Conservation (phyloP, 2,113 vertebrate genomes). For the Sinosuthora webbiana region DNA sequence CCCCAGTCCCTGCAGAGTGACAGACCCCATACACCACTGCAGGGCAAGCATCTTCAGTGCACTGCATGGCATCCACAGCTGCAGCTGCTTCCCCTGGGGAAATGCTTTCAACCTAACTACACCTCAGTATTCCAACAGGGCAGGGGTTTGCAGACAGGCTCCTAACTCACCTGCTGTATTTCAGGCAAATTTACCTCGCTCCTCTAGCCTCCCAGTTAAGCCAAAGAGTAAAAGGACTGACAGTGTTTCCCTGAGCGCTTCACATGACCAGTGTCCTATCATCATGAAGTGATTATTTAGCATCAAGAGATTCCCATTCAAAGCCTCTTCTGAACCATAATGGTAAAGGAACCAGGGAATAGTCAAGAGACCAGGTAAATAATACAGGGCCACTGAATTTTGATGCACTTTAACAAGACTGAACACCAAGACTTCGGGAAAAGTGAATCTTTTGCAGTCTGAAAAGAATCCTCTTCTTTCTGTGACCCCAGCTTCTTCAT, state of each 20-base stretch:
- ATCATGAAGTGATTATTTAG: background rate
- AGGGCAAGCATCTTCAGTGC: background rate
- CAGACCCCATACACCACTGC: background rate
- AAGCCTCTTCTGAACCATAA: background rate
- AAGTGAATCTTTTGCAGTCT: background rate
- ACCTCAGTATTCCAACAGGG: background rate
- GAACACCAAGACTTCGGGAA: background rate
- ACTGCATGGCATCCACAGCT: rapidly evolving
- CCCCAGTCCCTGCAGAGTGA: background rate
- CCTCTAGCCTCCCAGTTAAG: background rate
- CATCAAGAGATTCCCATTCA: background rate
- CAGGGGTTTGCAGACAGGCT: background rate
- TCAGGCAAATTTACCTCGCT: background rate
- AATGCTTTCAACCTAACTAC: background rate
- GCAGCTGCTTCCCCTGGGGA: background rate
- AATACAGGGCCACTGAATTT: background rate
- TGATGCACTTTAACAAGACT: background rate
- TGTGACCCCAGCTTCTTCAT: background rate
- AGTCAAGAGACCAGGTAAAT: background rate
- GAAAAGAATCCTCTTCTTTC: background rate
- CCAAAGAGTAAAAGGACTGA: background rate
- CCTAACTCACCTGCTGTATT: background rate
- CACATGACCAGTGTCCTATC: background rate
- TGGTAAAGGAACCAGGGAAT: background rate
- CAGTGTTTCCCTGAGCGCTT: background rate